Evolutionary conservation across 2,888 invertebrate species (phyloP).

Genomic region (Tenthredo notha): DNA sequence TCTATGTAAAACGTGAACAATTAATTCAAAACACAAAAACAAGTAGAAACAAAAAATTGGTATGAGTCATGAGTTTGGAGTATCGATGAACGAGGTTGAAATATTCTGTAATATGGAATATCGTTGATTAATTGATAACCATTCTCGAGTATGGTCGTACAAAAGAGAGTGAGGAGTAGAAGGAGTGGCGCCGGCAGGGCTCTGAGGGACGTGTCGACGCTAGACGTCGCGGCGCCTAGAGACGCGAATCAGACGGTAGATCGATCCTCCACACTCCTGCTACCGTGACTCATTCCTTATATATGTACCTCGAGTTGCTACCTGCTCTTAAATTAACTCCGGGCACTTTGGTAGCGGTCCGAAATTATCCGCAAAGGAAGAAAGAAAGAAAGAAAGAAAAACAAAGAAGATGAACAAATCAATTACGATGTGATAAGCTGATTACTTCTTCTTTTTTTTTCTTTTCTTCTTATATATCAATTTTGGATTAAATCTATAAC

Average conservation of each 20-base stretch:
- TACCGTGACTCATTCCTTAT: constrained; percentile 32
- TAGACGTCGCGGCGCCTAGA: constrained; percentile 77
- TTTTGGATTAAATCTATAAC: background rate
- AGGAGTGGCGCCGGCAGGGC: constrained; percentile 55
- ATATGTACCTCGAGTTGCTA: constrained; percentile 18
- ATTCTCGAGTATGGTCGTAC: constrained; percentile 57
- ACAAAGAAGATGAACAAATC: background rate
- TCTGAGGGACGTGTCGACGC: constrained; percentile 66
- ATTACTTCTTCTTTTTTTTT: background rate
- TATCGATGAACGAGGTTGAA: background rate
- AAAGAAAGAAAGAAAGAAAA: background rate
- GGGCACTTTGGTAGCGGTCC: background rate
- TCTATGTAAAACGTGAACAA: background rate
- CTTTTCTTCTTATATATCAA: too few species aligned
- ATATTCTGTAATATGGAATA: constrained; percentile 16
- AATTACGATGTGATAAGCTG: background rate
- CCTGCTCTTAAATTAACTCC: constrained; percentile 7
- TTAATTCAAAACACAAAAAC: too few species aligned
- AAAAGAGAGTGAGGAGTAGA: constrained; percentile 12
- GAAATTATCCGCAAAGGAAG: background rate
- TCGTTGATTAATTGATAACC: constrained; percentile 47
- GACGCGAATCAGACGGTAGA: constrained; percentile 73
- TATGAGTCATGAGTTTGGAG: background rate
- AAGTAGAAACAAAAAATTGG: background rate
- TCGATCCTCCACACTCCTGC: constrained; percentile 70